Evolutionary conservation across 2,797 vertebrate genomes (phyloP).

Genomic region (Betta splendens): DNA sequence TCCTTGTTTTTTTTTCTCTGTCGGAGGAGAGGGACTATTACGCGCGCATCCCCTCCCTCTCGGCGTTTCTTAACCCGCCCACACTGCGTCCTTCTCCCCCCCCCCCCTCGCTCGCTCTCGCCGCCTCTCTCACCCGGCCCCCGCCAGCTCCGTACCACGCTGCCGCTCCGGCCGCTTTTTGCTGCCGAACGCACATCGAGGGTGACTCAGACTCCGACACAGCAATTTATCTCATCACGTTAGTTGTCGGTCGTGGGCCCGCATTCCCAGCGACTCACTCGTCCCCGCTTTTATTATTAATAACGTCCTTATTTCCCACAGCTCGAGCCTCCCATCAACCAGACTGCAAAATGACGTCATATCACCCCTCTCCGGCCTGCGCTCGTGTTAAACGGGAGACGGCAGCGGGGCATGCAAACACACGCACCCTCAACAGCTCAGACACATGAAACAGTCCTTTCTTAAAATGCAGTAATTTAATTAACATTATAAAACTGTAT

Average conservation of each 20-base stretch:
- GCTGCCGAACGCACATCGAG: conserved; percentile 49
- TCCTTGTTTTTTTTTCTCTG: conserved; percentile 72
- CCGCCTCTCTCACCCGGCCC: no score
- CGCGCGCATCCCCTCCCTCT: conserved; percentile 80
- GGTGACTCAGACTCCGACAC: conserved; percentile 61
- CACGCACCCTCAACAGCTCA: conserved; percentile 4
- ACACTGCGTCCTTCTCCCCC: conserved; percentile 86
- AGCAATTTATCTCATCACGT: conserved; percentile 42
- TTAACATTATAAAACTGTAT: conserved; percentile 83
- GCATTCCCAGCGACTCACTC: conserved; percentile 7
- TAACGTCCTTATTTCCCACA: conserved; percentile 6
- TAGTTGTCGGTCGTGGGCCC: conserved; percentile 11
- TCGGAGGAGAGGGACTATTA: conserved; percentile 61
- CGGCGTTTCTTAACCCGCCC: conserved; percentile 80
- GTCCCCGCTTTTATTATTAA: background rate
- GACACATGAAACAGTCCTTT: conserved; percentile 4
- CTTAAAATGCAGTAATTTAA: conserved; percentile 85
- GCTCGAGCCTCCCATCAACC: conserved; percentile 17
- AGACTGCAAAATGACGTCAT: conserved; percentile 86
- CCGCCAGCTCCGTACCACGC: conserved; percentile 46
- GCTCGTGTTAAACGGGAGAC: conserved; percentile 30
- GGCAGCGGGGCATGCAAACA: conserved; percentile 19
- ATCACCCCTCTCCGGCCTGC: conserved; percentile 34
- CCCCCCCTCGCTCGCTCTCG: conserved; percentile 43
- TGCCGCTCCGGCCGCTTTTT: conserved; percentile 64